Base-by-base conservation (phyloP, 2,888 invertebrate genomes). In the Cylloceria caligata region DNA sequence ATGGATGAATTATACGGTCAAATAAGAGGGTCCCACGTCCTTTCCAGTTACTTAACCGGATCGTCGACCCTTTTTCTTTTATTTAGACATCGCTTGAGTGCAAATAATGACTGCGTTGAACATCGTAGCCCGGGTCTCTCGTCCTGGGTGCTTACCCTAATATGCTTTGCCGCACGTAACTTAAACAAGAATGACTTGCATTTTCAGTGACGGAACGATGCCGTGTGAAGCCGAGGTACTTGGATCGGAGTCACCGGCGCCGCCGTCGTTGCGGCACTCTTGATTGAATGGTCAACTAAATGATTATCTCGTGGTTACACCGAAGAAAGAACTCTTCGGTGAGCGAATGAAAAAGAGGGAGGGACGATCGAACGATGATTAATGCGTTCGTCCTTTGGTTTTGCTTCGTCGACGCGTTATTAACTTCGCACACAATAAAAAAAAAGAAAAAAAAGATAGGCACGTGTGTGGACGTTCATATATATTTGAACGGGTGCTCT, bases 331-430 rank as follows among this genome's bases (percentile, higher is more conserved):
- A 42, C 62, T 27, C 69, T 21, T 13, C 21, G 65, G 75, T 68
- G 77, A 85, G 27, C 67, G 64, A 83, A 49, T 79, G 68, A 49
- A 57, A 80, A 47, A 62, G 55, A 45, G 55, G 73, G 64, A 42
- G 34, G 71, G 67, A 89, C 72, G 80, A 89, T 90, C 90, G 90
- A 90, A 89, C 87, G 86, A 87, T 90, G 90, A 91, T 91, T 91
- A 89, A 91, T 90, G 87, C 13, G 24, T 79, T 69, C 64, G 39
- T 65, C 55, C 49, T 69, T 77, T 45, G 21, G 72, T 73, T 45
- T 76, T 49, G 76, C 81, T 55, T 52, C 52, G 69, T 74, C 73
- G 81, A 34, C 64, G 36, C 64, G 52, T 72, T 60, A 69, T 78
- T 62, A 52, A 60, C 71, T 36, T 39, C 60, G 13, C 42, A 7